Evolutionary conservation across 2,113 vertebrate genomes (phyloP), one percentile per base, ranked within the genome.

Genomic region (Oxyura jamaicensis): DNA sequence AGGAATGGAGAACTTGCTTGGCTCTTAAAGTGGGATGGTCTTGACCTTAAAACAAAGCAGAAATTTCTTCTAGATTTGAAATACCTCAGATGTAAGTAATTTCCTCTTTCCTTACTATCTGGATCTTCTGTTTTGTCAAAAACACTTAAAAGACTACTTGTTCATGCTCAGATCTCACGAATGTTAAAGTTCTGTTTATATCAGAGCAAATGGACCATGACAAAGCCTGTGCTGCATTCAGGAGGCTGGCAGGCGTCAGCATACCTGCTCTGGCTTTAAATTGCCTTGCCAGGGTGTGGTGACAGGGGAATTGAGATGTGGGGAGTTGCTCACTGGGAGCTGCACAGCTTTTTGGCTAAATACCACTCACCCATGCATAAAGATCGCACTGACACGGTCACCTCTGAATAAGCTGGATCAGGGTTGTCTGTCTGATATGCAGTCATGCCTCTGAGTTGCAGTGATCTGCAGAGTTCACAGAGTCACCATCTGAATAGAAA

Each of bases 381-480:
- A 39, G 42, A 76, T 50, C 12, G 9, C 83, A 25, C 33, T 10
- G 71, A 36, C 79, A 83, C 0, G 41, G 74, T 41, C 77, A 66
- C 20, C 68, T 68, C 86, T 44, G 77, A 78, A 13, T 76, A 17
- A 44, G 55, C 71, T 66, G 87, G 69, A 78, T 78, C 93, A 91
- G 66, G 59, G 66, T n/a, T 87, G 74, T 94, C 91, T 87, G 89
- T 87, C 91, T 91, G 91, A 58, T 42, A 26, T 0, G 3, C 89
- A 89, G 39, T 58, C 69, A 25, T 39, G 77, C 77, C 53, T 91
- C 60, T 79, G 91, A 91, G 89, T 23, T 65, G 77, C 86, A 65
- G 74, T 13, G 60, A 84, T 85, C 87, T 74, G 96, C 91, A 91
- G 87, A 63, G 91, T 50, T 76, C 94, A 85, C 71, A 85, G 84